A percentile compares a stretch with the other conserved stretches of the same genome.
phyloP scores from a whole-genome alignment of 2,113 vertebrate genomes.

The Apus apus region DNA sequence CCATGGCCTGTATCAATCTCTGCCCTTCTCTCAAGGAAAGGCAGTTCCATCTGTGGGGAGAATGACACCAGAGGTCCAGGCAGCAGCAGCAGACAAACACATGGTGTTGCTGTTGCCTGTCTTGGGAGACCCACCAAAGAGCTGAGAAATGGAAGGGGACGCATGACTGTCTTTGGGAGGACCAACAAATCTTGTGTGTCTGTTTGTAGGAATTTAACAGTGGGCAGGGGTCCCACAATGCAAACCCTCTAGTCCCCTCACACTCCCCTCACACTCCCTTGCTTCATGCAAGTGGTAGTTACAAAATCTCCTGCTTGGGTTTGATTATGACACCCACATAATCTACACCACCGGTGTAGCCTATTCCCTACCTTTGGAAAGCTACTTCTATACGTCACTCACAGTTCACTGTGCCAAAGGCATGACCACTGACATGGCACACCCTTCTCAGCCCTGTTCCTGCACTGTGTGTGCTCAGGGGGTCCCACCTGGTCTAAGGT shows the following conservation, averaged over 20 bases:
- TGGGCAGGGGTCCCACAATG: not conserved
- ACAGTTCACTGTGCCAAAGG: not conserved
- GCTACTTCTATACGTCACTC: accelerated
- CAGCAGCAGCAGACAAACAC: not conserved
- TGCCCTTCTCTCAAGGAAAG: not conserved
- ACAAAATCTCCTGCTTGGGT: not conserved
- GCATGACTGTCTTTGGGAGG: not conserved
- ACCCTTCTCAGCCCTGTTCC: not conserved
- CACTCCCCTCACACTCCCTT: not conserved
- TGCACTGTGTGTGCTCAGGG: not conserved
- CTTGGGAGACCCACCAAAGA: not conserved
- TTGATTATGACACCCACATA: not conserved
- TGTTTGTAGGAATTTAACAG: not conserved
- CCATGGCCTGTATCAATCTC: not conserved
- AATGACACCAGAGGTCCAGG: not conserved
- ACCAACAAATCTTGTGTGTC: not conserved
- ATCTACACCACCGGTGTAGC: not conserved
- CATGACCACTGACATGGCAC: not conserved
- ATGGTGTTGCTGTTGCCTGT: not conserved
- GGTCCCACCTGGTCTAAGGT: not conserved
- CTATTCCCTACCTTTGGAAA: not conserved
- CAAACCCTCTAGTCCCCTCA: not conserved
- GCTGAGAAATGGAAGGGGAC: not conserved
- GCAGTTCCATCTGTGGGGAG: not conserved
- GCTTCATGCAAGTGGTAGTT: not conserved